Evolutionary conservation across 2,797 vertebrate genomes (phyloP).

Genomic region (Neomorphus geoffroyi): DNA sequence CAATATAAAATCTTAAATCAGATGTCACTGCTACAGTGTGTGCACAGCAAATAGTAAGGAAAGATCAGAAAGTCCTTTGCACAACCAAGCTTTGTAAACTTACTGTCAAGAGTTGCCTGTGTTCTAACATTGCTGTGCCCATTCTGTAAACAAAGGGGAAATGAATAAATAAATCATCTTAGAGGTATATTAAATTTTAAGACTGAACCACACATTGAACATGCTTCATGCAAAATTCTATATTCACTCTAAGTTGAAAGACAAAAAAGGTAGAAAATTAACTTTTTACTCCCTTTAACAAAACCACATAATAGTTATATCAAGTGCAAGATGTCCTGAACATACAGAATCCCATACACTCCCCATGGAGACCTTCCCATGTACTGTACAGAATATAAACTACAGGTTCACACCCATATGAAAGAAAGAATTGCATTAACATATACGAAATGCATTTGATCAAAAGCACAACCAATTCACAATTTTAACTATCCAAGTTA

Average conservation of each 20-base stretch:
- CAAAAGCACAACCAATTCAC: conserved; percentile 58
- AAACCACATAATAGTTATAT: neutral
- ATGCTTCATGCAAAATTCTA: conserved; percentile 36
- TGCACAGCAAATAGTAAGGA: neutral
- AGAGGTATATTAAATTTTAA: neutral
- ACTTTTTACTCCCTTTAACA: neutral
- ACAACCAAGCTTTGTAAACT: conserved; percentile 69
- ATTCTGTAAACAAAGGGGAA: conserved; percentile 80
- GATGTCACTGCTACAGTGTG: neutral
- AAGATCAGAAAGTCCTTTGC: neutral
- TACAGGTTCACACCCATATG: neutral
- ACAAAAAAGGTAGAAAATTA: neutral
- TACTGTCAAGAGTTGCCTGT: conserved; percentile 88
- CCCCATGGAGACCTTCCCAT: conserved; percentile 21
- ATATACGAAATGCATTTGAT: conserved; percentile 50
- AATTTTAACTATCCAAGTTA: conserved; percentile 62
- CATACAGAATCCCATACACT: neutral
- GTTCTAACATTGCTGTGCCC: conserved; percentile 86
- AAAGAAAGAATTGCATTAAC: conserved; percentile 40
- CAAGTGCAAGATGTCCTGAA: conserved; percentile 27
- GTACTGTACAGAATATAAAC: neutral
- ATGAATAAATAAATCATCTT: neutral
- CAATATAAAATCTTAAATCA: neutral
- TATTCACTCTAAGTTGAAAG: neutral
- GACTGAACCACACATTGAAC: neutral